Percentiles rank a stretch among this genome's conserved stretches.
Conservation (phyloP, 2,888 invertebrate species). For the Drosophila atripex region DNA sequence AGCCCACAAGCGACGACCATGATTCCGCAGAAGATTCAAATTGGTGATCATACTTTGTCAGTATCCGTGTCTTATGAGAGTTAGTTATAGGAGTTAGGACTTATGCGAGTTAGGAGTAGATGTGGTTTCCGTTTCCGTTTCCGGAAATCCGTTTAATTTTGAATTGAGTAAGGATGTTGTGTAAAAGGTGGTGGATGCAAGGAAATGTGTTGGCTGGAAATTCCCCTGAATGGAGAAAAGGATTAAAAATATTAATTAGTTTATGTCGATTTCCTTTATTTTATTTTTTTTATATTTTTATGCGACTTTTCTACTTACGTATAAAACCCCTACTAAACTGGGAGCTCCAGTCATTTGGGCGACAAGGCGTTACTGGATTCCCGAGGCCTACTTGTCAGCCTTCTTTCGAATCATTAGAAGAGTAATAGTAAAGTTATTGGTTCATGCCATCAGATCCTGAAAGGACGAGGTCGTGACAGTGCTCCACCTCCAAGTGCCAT, state of each 20-base stretch:
- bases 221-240: not conserved
- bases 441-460: slow-evolving; percentile 11
- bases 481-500: slow-evolving; percentile 59
- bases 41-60: not conserved
- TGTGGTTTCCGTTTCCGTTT: not conserved
- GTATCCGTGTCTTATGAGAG: not conserved
- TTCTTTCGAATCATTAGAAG: not conserved
- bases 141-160: not conserved
- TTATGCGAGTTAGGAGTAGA: not conserved
- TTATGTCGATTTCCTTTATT: not conserved
- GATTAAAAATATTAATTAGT: not conserved
- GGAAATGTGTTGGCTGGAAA: not conserved
- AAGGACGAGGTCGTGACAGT: slow-evolving; percentile 10
- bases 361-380: not conserved
- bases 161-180: not conserved
- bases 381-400: not conserved
- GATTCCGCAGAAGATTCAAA: not conserved
- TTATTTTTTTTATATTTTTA: not conserved
- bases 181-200: not conserved
- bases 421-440: not conserved
- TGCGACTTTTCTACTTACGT: slow-evolving; percentile 1
- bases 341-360: not conserved
- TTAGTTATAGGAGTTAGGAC: no score
- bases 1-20: not conserved
- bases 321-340: slow-evolving; percentile 1